Conservation (phyloP, 30 jellyfish, hydroid and myxozoan species). For the Chironex yamaguchii region DNA sequence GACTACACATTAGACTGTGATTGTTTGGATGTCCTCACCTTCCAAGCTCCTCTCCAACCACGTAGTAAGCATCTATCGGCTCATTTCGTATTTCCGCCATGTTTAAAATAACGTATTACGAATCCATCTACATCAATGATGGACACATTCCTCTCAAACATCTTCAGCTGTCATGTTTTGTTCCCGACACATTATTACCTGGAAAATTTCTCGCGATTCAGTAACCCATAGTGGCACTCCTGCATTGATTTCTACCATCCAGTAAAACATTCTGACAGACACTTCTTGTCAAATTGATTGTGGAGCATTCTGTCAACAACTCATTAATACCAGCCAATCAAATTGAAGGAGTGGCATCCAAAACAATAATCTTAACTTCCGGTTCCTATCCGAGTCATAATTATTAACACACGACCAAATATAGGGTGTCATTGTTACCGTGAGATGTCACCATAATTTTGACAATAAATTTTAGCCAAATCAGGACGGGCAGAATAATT, state of each 20-base stretch:
- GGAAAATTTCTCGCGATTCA: neutral
- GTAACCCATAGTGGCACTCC: neutral
- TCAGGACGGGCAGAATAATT: too few species aligned
- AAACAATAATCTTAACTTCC: neutral
- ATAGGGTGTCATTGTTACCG: too few species aligned
- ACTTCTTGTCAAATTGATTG: neutral
- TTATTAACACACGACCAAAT: too few species aligned
- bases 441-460: too few species aligned
- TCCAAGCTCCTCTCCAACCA: conserved; percentile 90
- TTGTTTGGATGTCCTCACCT: conserved; percentile 77
- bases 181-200: neutral
- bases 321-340: neutral
- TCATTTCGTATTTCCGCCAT: conserved; percentile 86
- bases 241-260: neutral
- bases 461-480: too few species aligned
- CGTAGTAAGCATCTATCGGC: conserved; percentile 84
- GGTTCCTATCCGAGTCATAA: too few species aligned
- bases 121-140: neutral
- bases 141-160: too few species aligned
- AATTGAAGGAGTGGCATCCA: neutral
- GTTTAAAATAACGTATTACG: neutral
- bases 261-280: neutral
- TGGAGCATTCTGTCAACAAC: neutral
- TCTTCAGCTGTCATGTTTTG: too few species aligned
- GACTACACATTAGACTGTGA: too few species aligned